Evolutionary conservation across 2,888 invertebrate species (phyloP).

Genomic region (Tanypteryx hageni): DNA sequence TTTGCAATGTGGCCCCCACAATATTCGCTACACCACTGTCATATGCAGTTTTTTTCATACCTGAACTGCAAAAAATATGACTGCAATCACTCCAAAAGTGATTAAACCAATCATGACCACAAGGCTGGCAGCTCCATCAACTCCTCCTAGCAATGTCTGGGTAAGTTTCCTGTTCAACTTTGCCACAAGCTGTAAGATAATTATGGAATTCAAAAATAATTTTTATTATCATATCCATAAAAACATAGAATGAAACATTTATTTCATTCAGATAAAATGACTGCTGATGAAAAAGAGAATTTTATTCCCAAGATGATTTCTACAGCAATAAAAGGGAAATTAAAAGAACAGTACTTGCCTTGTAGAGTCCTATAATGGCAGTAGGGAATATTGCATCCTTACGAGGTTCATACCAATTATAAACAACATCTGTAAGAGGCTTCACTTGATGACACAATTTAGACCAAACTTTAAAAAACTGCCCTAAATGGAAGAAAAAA

Average conservation of each 20-base stretch:
- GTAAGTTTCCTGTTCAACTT: slow-evolving; percentile 81
- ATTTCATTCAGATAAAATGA: neutral
- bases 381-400: slow-evolving; percentile 80
- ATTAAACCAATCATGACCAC: slow-evolving; percentile 92
- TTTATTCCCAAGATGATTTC: neutral
- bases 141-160: slow-evolving; percentile 70
- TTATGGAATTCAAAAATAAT: slow-evolving; percentile 1
- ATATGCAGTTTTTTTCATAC: too few species aligned
- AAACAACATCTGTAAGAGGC: slow-evolving; percentile 73
- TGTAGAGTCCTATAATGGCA: slow-evolving; percentile 86
- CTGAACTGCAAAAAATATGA: slow-evolving; percentile 90
- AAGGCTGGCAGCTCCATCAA: slow-evolving; percentile 91
- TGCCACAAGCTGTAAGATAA: slow-evolving; percentile 69
- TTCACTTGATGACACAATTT: slow-evolving; percentile 70
- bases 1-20: too few species aligned
- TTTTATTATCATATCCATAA: neutral
- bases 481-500: slow-evolving; percentile 69
- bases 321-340: neutral
- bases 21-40: too few species aligned
- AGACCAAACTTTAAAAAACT: slow-evolving; percentile 72
- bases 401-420: slow-evolving; percentile 81
- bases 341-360: slow-evolving; percentile 76
- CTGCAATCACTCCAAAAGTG: slow-evolving; percentile 85
- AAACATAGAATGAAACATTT: neutral
- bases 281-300: too few species aligned